phyloP scores from a whole-genome alignment of 2,113 vertebrate genomes.

The Laticauda laticaudata region DNA sequence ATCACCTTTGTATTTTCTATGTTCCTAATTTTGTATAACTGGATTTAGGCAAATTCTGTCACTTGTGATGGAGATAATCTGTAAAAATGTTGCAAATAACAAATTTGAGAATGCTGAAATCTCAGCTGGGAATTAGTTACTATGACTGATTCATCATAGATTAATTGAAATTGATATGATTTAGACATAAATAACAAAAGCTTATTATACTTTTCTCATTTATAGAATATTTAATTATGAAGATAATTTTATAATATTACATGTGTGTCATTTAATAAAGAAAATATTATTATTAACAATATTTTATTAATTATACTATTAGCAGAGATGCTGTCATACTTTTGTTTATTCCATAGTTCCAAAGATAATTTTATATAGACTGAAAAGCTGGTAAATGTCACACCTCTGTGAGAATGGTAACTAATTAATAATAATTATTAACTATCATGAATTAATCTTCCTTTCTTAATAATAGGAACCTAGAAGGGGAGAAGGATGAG shows the following conservation, averaged over 20 bases:
- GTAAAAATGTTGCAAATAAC: not conserved
- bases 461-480: slow-evolving; percentile 48
- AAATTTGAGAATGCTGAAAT: not conserved
- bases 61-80: not conserved
- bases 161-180: not conserved
- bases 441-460: slow-evolving; percentile 22
- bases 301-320: not conserved
- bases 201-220: not conserved
- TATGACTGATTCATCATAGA: not conserved
- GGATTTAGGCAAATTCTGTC: not conserved
- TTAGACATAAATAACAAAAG: not conserved
- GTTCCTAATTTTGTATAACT: not conserved
- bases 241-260: not conserved
- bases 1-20: not conserved
- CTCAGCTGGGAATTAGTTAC: not conserved
- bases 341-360: not conserved
- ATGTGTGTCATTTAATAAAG: not conserved
- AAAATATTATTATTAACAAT: not conserved
- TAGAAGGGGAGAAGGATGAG: slow-evolving; percentile 60
- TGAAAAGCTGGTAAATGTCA: not conserved
- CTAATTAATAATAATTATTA: not conserved
- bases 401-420: not conserved
- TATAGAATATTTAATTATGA: not conserved
- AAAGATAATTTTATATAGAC: not conserved
- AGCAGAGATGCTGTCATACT: not conserved